Base-by-base conservation (phyloP, 2,113 vertebrate genomes). In the Condylura cristata region DNA sequence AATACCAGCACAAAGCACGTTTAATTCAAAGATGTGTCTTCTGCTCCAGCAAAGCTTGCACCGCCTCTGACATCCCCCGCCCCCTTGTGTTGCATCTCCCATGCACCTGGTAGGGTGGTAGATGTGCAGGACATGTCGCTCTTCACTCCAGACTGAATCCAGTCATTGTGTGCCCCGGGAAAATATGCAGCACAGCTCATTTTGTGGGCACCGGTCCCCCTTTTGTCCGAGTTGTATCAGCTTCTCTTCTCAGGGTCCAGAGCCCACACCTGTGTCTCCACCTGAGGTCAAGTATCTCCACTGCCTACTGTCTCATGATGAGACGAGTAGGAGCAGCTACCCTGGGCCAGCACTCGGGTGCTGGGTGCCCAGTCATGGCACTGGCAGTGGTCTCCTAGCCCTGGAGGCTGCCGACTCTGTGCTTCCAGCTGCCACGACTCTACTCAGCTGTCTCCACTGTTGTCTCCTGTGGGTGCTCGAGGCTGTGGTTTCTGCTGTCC, bases 101-200 rank as follows among this genome's bases (percentile, higher is more conserved):
- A n/a, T n/a, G n/a, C n/a, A n/a, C n/a, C n/a, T n/a, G n/a, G n/a
- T n/a, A n/a, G n/a, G 39, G 6, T 1, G 2, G 10, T 48, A 26
- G 20, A 3, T 48, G 18, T 72, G n/a, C 56, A 7, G 30, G 11
- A 60, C 13, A 10, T 22, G 17, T 51, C 18, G 39, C 56, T 37
- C 1, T 17, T 41, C 58, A 39, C 18, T 2, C 44, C n/a, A 58
- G 24, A 56, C 3, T 7, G 12, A 30, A 60, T 11, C 51, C 3
- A 1, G 0, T n/a, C 9, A 20, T 6, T 39, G 8, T 26, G 18
- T 26, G 14, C 3, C 7, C 34, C 53, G 4, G 2, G 17, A 0
- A 37, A 37, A 20, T 34, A 6, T 8, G 17, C 26, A 20, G 8
- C 6, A n/a, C 34, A 53, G 10, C 32, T 56, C 16, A 20, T 72